phyloP scores from a whole-genome alignment of 1,140 invertebrate species.

The Eupeodes corollae region DNA sequence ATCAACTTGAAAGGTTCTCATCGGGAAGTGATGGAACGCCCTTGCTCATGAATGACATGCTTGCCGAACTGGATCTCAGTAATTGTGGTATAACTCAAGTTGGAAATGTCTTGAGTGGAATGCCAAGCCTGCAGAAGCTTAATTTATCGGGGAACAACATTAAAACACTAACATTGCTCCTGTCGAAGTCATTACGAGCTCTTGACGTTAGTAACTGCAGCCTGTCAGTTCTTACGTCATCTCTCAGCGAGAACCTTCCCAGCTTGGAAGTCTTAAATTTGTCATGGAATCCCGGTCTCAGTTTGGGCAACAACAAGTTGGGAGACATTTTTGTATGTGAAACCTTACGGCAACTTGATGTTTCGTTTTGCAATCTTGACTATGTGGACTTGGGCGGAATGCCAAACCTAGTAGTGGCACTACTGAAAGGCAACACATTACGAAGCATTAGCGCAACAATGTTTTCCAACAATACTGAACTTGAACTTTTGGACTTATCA shows the following conservation, averaged over 20 bases:
- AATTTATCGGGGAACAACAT: conserved; percentile 44
- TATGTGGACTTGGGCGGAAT: conserved; percentile 47
- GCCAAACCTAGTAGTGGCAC: conserved; percentile 43
- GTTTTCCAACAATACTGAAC: conserved; percentile 47
- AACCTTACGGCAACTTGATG: conserved; percentile 46
- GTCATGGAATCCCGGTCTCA: conserved; percentile 42
- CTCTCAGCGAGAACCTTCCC: conserved; percentile 40
- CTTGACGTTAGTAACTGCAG: conserved; percentile 46
- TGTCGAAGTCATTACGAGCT: conserved; percentile 41
- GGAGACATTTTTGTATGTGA: conserved; percentile 38
- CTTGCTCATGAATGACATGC: conserved; percentile 39
- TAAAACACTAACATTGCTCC: conserved; percentile 36
- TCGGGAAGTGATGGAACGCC: conserved; percentile 27
- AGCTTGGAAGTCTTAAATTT: conserved; percentile 41
- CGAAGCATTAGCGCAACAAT: conserved; percentile 41
- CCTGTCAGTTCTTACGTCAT: conserved; percentile 37
- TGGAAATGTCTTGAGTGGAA: conserved; percentile 39
- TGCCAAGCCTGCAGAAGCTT: conserved; percentile 41
- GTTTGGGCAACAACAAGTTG: conserved; percentile 31
- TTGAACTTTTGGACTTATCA: conserved; percentile 53
- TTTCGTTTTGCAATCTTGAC: conserved; percentile 52
- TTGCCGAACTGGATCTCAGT: conserved; percentile 41
- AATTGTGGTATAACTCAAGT: conserved; percentile 42
- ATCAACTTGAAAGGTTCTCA: conserved; percentile 40
- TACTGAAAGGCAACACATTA: conserved; percentile 49